These are phyloP conservation scores for Eugnorisma glareosa DNA, from an alignment of 2,888 invertebrate genomes.

Conservation along the genomic window DNA sequence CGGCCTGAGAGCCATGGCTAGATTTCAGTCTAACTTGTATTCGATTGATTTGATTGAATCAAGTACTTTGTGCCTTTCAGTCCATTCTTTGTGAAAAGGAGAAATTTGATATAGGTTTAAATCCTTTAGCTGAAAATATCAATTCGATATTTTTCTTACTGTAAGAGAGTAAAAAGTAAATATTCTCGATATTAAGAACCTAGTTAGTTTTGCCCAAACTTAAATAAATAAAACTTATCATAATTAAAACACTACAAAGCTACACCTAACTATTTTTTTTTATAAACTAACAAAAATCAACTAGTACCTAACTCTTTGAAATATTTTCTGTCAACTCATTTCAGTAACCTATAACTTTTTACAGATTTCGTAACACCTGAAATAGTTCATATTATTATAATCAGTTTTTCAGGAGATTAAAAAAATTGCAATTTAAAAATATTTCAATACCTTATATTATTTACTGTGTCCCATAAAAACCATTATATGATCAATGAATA, in stretches of 20 bases:
- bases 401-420: slow-evolving; percentile 7
- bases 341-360: slow-evolving; percentile 25
- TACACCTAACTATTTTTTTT: neutral
- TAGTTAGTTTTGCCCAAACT: too few relatives aligned
- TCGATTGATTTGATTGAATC: slow-evolving; percentile 59
- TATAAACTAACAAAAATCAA: neutral
- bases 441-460: slow-evolving; percentile 13
- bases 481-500: neutral
- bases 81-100: slow-evolving; percentile 25
- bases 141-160: neutral
- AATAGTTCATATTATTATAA: slow-evolving; percentile 11
- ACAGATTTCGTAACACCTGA: neutral
- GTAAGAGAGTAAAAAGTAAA: neutral
- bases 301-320: too few relatives aligned
- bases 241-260: neutral
- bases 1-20: slow-evolving; percentile 5
- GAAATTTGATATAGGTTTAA: neutral
- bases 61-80: slow-evolving; percentile 56
- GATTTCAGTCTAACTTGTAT: slow-evolving; percentile 34
- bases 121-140: neutral
- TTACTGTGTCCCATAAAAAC: slow-evolving; percentile 5
- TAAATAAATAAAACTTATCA: too few relatives aligned
- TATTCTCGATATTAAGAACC: neutral
- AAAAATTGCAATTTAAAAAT: slow-evolving; percentile 20
- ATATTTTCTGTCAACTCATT: slow-evolving; percentile 10